Percentiles rank a stretch among this genome's conserved stretches.
phyloP scores from a whole-genome alignment of 1,140 invertebrate species.

The Drosophila repletoides region DNA sequence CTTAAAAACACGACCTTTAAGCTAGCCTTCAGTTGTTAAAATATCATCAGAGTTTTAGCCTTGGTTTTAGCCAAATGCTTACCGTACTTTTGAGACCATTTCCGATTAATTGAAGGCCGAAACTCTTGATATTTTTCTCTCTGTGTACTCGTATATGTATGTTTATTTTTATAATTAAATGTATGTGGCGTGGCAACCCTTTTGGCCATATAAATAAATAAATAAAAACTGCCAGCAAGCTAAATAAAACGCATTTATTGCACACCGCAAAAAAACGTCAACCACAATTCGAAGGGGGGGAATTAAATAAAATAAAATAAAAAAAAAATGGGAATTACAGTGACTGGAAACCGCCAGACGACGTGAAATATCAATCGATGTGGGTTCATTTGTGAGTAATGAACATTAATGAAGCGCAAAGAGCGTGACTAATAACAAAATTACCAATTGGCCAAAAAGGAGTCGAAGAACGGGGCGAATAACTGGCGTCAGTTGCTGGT shows the following conservation, averaged over 20 bases:
- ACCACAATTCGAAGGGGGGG: constrained; percentile 42
- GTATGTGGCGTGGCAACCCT: constrained; percentile 55
- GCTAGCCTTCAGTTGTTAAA: too few relatives aligned
- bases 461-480: constrained; percentile 25
- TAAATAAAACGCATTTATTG: constrained; percentile 47
- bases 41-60: too few relatives aligned
- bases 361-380: constrained; percentile 77
- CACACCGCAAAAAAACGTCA: constrained; percentile 74
- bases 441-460: constrained; percentile 78
- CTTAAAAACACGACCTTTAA: too few relatives aligned
- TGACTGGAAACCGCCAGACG: constrained; percentile 63
- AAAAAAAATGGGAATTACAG: constrained; percentile 33
- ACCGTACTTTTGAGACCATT: too few relatives aligned
- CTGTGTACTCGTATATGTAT: constrained; percentile 19
- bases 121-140: neutral
- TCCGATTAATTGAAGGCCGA: too few relatives aligned
- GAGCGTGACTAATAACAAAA: constrained; percentile 80
- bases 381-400: constrained; percentile 81
- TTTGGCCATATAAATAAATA: constrained; percentile 63
- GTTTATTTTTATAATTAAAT: constrained; percentile 80
- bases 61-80: too few relatives aligned
- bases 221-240: constrained; percentile 37
- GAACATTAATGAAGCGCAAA: constrained; percentile 81
- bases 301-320: neutral
- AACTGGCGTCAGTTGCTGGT: constrained; percentile 34